Evolutionary conservation across 2,888 invertebrate species (phyloP).

Genomic region (Trissoscelio sp.): DNA sequence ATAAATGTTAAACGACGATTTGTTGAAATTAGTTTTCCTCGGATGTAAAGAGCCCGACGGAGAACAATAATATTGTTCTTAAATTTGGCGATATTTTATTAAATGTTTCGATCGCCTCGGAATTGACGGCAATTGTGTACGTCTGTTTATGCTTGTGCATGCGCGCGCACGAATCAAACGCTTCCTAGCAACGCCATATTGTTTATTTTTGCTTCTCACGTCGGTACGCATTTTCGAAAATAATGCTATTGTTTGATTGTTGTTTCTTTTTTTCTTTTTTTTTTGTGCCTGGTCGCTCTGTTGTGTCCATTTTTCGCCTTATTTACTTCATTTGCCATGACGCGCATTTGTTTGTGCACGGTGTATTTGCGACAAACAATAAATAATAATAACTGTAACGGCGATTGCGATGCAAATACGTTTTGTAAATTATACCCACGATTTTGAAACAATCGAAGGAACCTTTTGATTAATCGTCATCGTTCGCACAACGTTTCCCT

Average conservation of each 20-base stretch:
- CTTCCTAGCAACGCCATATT: constrained; percentile 63
- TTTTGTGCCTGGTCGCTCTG: no score
- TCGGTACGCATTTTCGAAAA: constrained; percentile 47
- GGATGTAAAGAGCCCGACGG: neutral
- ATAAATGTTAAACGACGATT: constrained; percentile 53
- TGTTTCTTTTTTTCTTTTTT: constrained; percentile 31
- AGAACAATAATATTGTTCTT: constrained; percentile 59
- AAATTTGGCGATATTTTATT: constrained; percentile 42
- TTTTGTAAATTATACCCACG: constrained; percentile 13
- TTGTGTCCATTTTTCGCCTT: constrained; percentile 1
- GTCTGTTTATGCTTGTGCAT: neutral
- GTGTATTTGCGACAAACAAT: neutral
- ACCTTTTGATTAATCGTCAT: neutral
- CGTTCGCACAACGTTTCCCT: neutral
- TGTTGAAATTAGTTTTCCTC: constrained; percentile 39
- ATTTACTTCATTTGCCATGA: constrained; percentile 19
- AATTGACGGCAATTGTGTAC: constrained; percentile 11
- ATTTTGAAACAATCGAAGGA: neutral
- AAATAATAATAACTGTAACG: constrained; percentile 6
- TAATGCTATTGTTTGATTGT: constrained; percentile 31
- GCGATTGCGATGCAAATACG: constrained; percentile 10
- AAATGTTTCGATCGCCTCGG: constrained; percentile 28
- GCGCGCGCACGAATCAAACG: constrained; percentile 38
- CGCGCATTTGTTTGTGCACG: constrained; percentile 4
- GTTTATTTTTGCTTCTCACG: constrained; percentile 58